A percentile compares a stretch with the other conserved stretches of the same genome.
phyloP scores from a whole-genome alignment of 2,797 vertebrate species.

The Poecilia wingei region DNA sequence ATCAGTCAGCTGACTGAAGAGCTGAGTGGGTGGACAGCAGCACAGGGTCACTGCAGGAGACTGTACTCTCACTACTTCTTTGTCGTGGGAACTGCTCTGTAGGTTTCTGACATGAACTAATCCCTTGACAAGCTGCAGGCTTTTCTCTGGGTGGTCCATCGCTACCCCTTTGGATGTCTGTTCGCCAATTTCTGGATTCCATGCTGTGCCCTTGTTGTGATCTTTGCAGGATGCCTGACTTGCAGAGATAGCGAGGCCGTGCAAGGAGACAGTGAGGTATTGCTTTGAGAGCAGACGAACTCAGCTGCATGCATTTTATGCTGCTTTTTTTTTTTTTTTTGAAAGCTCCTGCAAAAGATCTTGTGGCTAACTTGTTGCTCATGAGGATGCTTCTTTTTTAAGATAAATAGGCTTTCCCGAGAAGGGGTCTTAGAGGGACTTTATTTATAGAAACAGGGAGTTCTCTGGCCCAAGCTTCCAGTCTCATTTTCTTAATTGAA shows the following conservation, averaged over 20 bases:
- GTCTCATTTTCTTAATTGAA: neutral
- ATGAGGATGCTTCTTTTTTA: neutral
- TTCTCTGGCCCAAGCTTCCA: neutral
- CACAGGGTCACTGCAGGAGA: neutral
- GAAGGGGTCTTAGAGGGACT: neutral
- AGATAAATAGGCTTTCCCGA: neutral
- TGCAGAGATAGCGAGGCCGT: neutral
- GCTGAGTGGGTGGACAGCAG: conserved; percentile 6
- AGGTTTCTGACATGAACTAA: neutral
- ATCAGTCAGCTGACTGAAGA: neutral
- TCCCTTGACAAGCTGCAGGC: conserved; percentile 3
- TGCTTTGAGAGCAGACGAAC: neutral
- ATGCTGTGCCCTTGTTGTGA: conserved; percentile 7
- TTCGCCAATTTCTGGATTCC: neutral
- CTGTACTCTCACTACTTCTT: neutral
- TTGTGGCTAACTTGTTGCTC: neutral
- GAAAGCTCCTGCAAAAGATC: neutral
- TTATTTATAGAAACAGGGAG: neutral
- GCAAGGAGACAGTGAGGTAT: neutral
- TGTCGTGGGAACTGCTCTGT: conserved; percentile 2
- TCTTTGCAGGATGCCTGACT: conserved; percentile 2
- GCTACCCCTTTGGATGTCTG: neutral
- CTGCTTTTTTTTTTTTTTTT: neutral
- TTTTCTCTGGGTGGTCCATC: neutral
- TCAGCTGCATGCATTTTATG: neutral